A percentile compares a stretch with the other conserved stretches of the same genome.
phyloP scores from a whole-genome alignment of 23 tunicate genomes.

The Ciona savignyi region DNA sequence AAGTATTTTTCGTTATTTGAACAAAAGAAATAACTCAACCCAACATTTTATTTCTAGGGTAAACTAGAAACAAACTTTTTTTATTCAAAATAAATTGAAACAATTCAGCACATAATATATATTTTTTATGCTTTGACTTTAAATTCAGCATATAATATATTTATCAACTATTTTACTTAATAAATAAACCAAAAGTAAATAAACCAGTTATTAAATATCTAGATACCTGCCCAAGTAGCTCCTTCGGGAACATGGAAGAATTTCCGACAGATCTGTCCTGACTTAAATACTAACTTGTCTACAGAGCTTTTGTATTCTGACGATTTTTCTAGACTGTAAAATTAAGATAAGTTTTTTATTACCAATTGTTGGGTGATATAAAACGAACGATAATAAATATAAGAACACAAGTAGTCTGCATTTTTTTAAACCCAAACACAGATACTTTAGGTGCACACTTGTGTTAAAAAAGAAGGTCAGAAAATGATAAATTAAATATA shows the following conservation, averaged over 20 bases:
- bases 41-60: too few species aligned
- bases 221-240: conserved; percentile 81
- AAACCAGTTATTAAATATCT: background rate
- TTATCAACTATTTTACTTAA: too few species aligned
- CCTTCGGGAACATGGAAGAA: conserved; percentile 66
- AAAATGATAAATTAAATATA: conserved; percentile 1
- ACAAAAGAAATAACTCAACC: too few species aligned
- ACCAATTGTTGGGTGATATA: background rate
- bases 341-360: background rate
- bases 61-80: too few species aligned
- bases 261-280: conserved; percentile 54
- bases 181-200: too few species aligned
- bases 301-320: conserved; percentile 6
- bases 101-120: too few species aligned
- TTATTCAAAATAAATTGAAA: too few species aligned
- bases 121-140: too few species aligned
- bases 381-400: background rate
- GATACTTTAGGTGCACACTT: background rate
- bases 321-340: conserved; percentile 13
- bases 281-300: conserved; percentile 22
- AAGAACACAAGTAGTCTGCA: background rate
- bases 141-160: too few species aligned
- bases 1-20: too few species aligned
- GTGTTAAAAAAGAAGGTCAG: background rate
- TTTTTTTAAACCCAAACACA: too few species aligned